phyloP scores from a whole-genome alignment of 2,888 invertebrate genomes.

The Melanargia galathea region DNA sequence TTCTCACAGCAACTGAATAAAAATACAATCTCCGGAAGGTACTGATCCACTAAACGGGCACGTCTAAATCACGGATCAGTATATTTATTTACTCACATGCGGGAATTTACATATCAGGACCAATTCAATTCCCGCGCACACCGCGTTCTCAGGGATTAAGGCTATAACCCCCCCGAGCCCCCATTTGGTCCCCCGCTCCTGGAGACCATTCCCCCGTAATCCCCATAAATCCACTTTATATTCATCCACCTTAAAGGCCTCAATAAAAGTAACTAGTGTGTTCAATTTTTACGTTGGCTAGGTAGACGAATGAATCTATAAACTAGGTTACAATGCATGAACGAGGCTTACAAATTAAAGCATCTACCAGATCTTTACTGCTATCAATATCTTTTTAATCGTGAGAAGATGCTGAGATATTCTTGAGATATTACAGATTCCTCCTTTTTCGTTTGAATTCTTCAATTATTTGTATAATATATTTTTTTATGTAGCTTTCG shows the following conservation, averaged over 20 bases:
- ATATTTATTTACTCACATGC: conserved; percentile 79
- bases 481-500: too few relatives aligned
- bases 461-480: too few relatives aligned
- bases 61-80: conserved; percentile 70
- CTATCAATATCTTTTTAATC: too few relatives aligned
- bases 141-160: conserved; percentile 76
- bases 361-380: too few relatives aligned
- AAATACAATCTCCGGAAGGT: conserved; percentile 46
- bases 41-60: conserved; percentile 61
- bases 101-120: conserved; percentile 77
- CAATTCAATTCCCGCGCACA: conserved; percentile 75
- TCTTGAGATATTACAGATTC: too few relatives aligned
- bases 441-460: too few relatives aligned
- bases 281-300: conserved; percentile 41
- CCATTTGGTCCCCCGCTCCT: conserved; percentile 46
- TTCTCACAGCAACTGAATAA: conserved; percentile 16
- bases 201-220: conserved; percentile 70
- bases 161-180: conserved; percentile 49
- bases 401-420: too few relatives aligned
- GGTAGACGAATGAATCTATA: too few relatives aligned
- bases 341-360: too few relatives aligned
- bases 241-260: conserved; percentile 81
- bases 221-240: conserved; percentile 80
- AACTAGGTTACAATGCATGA: background rate
- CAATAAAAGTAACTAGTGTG: conserved; percentile 74